A percentile compares a stretch with the other conserved stretches of the same genome.
Conservation (phyloP, 1,140 invertebrate species). For the Camponotus floridanus region DNA sequence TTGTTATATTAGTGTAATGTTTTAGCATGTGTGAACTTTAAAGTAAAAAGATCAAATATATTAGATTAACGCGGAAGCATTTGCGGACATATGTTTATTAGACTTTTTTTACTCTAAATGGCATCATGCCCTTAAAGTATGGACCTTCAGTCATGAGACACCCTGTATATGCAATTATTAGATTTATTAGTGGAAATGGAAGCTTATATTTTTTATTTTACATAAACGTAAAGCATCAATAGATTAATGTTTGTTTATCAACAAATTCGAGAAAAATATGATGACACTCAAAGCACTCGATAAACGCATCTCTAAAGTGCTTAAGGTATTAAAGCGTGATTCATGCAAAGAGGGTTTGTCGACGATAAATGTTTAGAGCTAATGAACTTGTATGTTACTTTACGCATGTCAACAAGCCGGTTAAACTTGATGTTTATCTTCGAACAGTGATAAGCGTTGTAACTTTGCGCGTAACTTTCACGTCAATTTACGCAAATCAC, state of each 20-base stretch:
- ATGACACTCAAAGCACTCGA: slow-evolving; percentile 3
- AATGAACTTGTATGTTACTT: slow-evolving; percentile 52
- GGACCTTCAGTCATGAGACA: no score
- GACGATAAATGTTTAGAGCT: slow-evolving; percentile 46
- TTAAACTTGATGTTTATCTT: slow-evolving; percentile 56
- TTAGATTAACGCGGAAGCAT: neutral
- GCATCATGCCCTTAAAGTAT: no score
- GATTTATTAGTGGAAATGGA: slow-evolving; percentile 6
- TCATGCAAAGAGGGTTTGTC: neutral
- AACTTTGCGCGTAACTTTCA: slow-evolving; percentile 42
- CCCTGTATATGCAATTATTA: neutral
- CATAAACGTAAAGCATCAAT: neutral
- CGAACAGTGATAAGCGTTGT: slow-evolving; percentile 37
- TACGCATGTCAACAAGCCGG: slow-evolving; percentile 28
- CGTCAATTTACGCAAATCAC: slow-evolving; percentile 36
- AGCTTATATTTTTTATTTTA: neutral
- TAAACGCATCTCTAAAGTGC: neutral
- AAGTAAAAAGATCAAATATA: neutral
- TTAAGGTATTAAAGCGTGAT: slow-evolving; percentile 34
- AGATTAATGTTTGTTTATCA: neutral
- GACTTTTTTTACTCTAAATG: no score
- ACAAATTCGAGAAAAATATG: slow-evolving; percentile 14
- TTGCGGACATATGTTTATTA: no score
- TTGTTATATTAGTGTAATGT: neutral
- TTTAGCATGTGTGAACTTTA: neutral